Base-by-base conservation (phyloP, 2,797 vertebrate species). In the Prunella strophiata region DNA sequence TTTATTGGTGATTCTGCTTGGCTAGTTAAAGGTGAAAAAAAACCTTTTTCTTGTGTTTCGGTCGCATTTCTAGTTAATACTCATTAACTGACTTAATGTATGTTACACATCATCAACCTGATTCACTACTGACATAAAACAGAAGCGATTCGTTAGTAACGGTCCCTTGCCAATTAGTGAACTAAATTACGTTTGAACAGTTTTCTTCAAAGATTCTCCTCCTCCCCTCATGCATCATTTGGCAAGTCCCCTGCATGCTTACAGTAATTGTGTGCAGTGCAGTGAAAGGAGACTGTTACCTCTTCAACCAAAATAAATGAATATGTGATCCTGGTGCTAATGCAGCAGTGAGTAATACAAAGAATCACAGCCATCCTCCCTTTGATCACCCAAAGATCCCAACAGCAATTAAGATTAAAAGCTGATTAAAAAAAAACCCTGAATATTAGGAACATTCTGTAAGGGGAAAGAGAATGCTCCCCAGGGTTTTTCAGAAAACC, bases 41-140 rank as follows among this genome's bases (percentile, higher is more conserved):
- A 3, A 47, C 57, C 70, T 91, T 91, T 95, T 89, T 91, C 85
- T 96, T 75, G 76, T 93, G 73, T 92, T 95, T 96, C 80, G 30
- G 94, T 85, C 21, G 0, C 89, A 89, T 96, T 97, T 97, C 94
- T 95, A 95, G 94, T 96, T 94, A 95, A 89, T 62, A 83, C 68
- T 97, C 91, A 75, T 93, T 96, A 96, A 95, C 91, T 92, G 95
- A 51, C 93, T 94, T 95, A 40, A 96, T 93, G 82, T 70, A 55
- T 84, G 95, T 96, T 96, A 95, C 94, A 96, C 89, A 93, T 94
- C 92, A 47, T 78, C 91, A 89, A 84, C 95, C 93, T 92, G 95
- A 96, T 96, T 96, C 96, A 97, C 82, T 80, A 50, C 95, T 92
- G 94, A 92, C 95, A 94, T 91, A 97, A 97, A 97, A 92, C 94